phyloP scores from a whole-genome alignment of 2,113 vertebrate species.

The Spea bombifrons region DNA sequence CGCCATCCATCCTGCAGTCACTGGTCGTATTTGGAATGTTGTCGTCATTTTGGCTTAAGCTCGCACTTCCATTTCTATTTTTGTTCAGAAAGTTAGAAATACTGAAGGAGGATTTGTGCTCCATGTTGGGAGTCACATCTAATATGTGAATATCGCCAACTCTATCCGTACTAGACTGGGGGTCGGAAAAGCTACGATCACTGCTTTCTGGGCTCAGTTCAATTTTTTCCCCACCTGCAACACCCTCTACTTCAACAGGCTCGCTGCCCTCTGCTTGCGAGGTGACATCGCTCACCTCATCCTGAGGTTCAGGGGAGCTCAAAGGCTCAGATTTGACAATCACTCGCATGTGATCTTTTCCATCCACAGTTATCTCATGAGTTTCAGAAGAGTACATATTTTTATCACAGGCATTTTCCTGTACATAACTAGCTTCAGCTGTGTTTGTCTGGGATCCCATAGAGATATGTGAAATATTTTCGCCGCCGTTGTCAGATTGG shows the following conservation, averaged over 20 bases:
- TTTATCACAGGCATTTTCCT: constrained; percentile 69
- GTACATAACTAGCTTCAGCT: constrained; percentile 69
- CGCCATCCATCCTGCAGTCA: constrained; percentile 74
- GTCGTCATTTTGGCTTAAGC: constrained; percentile 67
- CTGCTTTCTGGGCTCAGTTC: constrained; percentile 94
- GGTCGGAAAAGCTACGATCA: constrained; percentile 88
- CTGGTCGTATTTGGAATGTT: constrained; percentile 90
- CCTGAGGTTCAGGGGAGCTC: constrained; percentile 86
- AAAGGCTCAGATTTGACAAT: constrained; percentile 90
- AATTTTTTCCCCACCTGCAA: constrained; percentile 80
- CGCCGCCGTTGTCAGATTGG: constrained; percentile 81
- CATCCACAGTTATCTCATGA: constrained; percentile 63
- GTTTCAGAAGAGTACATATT: constrained; percentile 66
- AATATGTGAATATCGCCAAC: constrained; percentile 79
- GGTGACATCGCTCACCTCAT: constrained; percentile 87
- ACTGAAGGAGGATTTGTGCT: constrained; percentile 78
- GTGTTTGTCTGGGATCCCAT: constrained; percentile 65
- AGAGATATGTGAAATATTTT: constrained; percentile 68
- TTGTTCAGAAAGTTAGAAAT: constrained; percentile 86
- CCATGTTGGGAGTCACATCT: constrained; percentile 73
- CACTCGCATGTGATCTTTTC: constrained; percentile 77
- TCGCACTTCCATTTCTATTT: constrained; percentile 64
- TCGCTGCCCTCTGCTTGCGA: constrained; percentile 88
- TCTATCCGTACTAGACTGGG: constrained; percentile 80
- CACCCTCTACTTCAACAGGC: constrained; percentile 81